Evolutionary conservation across 2,888 invertebrate species (phyloP).

Genomic region (Archaeoteleia sp.): DNA sequence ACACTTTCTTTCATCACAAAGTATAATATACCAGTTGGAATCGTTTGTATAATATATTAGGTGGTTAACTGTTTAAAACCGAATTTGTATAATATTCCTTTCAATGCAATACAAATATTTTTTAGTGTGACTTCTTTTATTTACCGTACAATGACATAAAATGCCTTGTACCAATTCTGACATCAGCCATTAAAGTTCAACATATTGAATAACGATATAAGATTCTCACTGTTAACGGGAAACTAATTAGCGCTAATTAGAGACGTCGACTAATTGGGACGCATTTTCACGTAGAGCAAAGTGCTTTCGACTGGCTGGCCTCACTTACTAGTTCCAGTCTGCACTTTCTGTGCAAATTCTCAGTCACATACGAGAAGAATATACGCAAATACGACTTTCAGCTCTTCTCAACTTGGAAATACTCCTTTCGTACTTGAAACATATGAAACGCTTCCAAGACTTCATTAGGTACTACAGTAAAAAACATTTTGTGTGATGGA

Average conservation of each 20-base stretch:
- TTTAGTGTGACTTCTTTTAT: not conserved
- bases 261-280: conserved; percentile 53
- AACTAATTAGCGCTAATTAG: conserved; percentile 62
- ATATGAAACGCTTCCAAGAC: not conserved
- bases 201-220: not conserved
- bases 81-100: too few species aligned
- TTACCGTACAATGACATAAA: not conserved
- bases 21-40: too few species aligned
- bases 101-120: not conserved
- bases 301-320: conserved; percentile 16
- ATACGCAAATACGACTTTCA: conserved; percentile 7
- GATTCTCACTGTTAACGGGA: not conserved
- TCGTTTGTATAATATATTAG: too few species aligned
- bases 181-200: not conserved
- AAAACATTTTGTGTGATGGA: too few species aligned
- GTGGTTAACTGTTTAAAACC: too few species aligned
- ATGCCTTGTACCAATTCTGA: not conserved
- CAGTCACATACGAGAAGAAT: conserved; percentile 5
- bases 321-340: conserved; percentile 12
- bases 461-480: not conserved
- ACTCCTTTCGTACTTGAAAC: not conserved
- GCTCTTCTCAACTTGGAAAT: too few species aligned
- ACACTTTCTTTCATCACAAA: too few species aligned
- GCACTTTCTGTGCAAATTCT: not conserved
- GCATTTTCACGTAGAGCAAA: conserved; percentile 45